Evolutionary conservation across 2,113 vertebrate genomes (phyloP), one percentile per base, ranked within the genome.

Genomic region (Antechinus stuartii): DNA sequence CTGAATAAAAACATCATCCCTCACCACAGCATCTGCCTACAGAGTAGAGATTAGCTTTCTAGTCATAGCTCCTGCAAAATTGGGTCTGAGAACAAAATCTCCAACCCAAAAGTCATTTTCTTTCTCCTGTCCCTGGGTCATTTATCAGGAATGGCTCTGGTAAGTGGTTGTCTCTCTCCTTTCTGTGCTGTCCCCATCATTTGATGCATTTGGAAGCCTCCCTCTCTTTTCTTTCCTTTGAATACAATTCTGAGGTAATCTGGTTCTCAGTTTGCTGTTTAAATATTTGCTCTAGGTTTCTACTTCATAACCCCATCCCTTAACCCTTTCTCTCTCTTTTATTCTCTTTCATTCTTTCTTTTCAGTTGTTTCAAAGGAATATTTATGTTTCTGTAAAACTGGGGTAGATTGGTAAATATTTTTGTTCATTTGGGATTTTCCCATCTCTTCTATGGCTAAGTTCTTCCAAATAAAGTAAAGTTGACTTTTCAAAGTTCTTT

Each of bases 201-300:
- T 53, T 89, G 57, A 92, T 96, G 53, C 35, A 91, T 56, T 0
- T 49, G 76, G 90, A 90, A 92, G 50, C 14, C 27, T 68, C 25
- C 49, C 94, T 27, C 95, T 91, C 53, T 42, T 95, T 55, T 24
- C 3, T 96, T 97, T 89, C 90, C 97, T 97, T 92, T 35, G 35
- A 98, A 97, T 91, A 94, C 93, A 97, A 91, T 90, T 94, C 57
- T 52, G 35, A 96, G 94, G 50, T 95, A 92, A 54, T 76, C 84
- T 90, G 90, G 96, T 95, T 98, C 92, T 97, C 90, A 95, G 92
- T 95, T 97, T 95, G 56, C 93, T 96, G 92, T 96, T 98, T 95
- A 97, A 98, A 97, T 97, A 98, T 98, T 98, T 97, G 93, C 95
- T 96, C 94, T 95, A 95, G 53, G 93, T 35, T 97, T 97, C 56